These are phyloP conservation scores for Phyllotreta cruciferae DNA, from an alignment of 2,888 invertebrate species.

Conservation along the genomic window DNA sequence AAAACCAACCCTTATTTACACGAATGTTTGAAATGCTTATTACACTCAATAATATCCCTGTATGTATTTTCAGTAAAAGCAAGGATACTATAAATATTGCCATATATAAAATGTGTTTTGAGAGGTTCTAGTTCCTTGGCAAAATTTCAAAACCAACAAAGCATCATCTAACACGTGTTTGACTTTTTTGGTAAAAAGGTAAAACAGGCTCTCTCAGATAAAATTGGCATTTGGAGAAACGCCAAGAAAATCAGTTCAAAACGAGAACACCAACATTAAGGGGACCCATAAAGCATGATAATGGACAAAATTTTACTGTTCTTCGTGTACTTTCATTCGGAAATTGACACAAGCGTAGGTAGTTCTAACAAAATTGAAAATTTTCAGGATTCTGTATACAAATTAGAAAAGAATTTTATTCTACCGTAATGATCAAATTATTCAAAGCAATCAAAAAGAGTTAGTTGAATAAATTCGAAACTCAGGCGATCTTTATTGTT, in stretches of 20 bases:
- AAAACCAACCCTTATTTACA: no score
- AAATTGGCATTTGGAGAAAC: conserved; percentile 28
- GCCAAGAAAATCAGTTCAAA: conserved; percentile 25
- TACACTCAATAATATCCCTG: no score
- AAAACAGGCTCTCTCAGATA: conserved; percentile 28
- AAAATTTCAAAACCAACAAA: conserved; percentile 26
- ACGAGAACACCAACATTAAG: conserved; percentile 21
- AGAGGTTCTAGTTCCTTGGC: conserved; percentile 5
- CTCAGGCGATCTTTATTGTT: no score
- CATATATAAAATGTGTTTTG: no score
- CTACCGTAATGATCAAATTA: neutral
- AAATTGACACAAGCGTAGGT: no score
- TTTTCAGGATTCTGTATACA: no score
- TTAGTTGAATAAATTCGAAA: neutral
- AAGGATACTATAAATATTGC: no score
- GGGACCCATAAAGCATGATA: neutral
- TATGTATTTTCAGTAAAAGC: no score
- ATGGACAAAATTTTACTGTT: neutral
- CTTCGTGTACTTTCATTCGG: no score
- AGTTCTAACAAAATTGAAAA: no score
- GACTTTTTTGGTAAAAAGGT: conserved; percentile 21
- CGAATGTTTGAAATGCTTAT: no score
- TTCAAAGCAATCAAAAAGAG: neutral
- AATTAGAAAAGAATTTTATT: neutral
- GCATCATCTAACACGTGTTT: conserved; percentile 30